Evolutionary conservation across 2,113 vertebrate species (phyloP).

Genomic region (Limnothrissa miodon): DNA sequence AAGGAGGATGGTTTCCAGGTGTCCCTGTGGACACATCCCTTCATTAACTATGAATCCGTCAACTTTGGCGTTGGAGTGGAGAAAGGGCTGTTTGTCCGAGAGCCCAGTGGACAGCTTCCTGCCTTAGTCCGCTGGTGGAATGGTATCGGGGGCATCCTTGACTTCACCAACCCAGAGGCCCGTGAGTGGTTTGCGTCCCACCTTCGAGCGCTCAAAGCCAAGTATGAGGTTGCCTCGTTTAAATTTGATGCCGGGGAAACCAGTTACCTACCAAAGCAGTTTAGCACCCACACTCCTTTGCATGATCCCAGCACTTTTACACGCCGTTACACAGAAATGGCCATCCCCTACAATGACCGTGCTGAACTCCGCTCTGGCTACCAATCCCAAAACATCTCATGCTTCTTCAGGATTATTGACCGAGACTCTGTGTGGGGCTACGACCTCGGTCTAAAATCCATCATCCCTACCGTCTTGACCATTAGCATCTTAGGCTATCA

Average conservation of each 20-base stretch:
- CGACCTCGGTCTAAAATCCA: slow-evolving; percentile 86
- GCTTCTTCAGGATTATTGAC: slow-evolving; percentile 90
- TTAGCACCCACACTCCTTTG: slow-evolving; percentile 79
- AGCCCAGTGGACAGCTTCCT: slow-evolving; percentile 74
- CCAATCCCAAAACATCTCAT: slow-evolving; percentile 90
- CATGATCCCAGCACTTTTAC: slow-evolving; percentile 87
- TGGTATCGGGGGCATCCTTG: slow-evolving; percentile 84
- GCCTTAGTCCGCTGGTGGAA: slow-evolving; percentile 93
- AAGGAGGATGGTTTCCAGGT: slow-evolving; percentile 73
- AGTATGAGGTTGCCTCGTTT: slow-evolving; percentile 83
- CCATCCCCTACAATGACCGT: slow-evolving; percentile 80
- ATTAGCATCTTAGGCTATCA: slow-evolving; percentile 90
- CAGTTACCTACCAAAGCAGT: slow-evolving; percentile 87
- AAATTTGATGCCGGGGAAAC: slow-evolving; percentile 93
- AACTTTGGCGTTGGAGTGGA: slow-evolving; percentile 81
- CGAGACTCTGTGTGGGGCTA: slow-evolving; percentile 92
- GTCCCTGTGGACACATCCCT: slow-evolving; percentile 86
- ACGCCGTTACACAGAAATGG: slow-evolving; percentile 87
- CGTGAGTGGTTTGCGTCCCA: slow-evolving; percentile 84
- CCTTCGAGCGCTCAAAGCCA: slow-evolving; percentile 72
- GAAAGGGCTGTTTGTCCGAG: slow-evolving; percentile 78
- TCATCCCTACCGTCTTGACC: slow-evolving; percentile 90
- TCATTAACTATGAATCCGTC: slow-evolving; percentile 82
- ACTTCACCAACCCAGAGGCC: slow-evolving; percentile 88
- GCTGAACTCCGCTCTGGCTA: slow-evolving; percentile 89